phyloP scores from a whole-genome alignment of 2,797 vertebrate species.

The Eulemur mongoz region DNA sequence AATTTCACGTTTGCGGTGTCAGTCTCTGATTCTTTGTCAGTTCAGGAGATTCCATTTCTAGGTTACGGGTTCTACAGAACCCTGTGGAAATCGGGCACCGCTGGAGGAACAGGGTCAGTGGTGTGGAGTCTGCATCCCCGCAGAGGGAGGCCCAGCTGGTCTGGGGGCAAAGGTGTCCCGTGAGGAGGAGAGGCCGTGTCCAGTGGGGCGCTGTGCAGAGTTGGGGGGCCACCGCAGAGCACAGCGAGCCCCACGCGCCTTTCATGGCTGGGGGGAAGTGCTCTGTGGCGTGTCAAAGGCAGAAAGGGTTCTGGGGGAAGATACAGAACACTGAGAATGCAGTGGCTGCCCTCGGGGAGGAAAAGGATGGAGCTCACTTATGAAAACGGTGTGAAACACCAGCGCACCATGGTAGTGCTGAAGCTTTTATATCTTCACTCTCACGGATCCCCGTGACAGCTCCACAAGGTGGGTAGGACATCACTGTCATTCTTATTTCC shows the following conservation, averaged over 20 bases:
- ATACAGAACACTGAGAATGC: not conserved
- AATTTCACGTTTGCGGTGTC: not conserved
- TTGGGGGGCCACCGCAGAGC: accelerated
- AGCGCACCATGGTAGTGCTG: accelerated
- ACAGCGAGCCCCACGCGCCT: accelerated
- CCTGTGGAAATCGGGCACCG: not conserved
- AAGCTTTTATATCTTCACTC: not conserved
- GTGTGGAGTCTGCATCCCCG: not conserved
- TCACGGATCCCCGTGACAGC: not conserved
- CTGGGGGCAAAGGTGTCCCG: not conserved
- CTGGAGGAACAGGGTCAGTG: not conserved
- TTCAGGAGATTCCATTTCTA: conserved; percentile 6
- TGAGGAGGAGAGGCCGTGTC: not conserved
- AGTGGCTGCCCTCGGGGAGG: not conserved
- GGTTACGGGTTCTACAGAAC: not conserved
- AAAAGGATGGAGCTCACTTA: not conserved
- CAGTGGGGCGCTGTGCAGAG: not conserved
- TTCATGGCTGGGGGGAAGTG: not conserved
- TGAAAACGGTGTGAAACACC: accelerated
- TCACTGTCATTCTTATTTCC: not conserved
- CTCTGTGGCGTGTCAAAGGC: not conserved
- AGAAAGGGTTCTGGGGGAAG: not conserved
- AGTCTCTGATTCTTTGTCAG: not conserved
- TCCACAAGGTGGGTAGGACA: not conserved
- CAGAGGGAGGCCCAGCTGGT: not conserved